These are phyloP conservation scores for Lepidochrysops patricia DNA, from an alignment of 2,888 invertebrate species.

Conservation along the genomic window DNA sequence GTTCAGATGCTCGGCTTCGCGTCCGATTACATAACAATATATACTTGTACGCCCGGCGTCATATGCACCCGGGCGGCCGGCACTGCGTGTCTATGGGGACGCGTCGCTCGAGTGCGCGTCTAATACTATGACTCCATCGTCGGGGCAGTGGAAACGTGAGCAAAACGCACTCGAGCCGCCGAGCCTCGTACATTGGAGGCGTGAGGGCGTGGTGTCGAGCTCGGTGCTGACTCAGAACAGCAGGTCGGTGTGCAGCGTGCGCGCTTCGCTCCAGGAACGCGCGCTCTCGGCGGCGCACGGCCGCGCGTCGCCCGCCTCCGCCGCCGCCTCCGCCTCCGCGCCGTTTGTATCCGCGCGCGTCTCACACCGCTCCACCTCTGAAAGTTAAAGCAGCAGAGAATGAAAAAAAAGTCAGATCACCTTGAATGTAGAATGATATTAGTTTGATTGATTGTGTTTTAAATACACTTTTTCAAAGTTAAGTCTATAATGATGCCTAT, in stretches of 20 bases:
- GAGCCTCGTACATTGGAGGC: too few species aligned
- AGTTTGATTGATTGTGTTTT: too few species aligned
- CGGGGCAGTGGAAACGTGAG: neutral
- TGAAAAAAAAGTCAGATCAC: too few species aligned
- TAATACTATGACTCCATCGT: neutral
- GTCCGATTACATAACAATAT: neutral
- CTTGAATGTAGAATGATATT: too few species aligned
- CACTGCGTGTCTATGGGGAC: neutral
- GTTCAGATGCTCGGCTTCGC: neutral
- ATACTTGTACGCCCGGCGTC: neutral
- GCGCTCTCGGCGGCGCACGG: constrained; percentile 46
- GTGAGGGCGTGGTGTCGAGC: neutral
- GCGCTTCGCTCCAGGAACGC: constrained; percentile 58
- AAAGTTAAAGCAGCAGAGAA: too few species aligned
- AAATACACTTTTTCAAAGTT: too few species aligned
- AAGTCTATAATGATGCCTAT: too few species aligned
- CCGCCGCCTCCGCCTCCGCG: constrained; percentile 23
- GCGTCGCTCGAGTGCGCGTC: neutral
- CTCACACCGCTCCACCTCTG: constrained; percentile 15
- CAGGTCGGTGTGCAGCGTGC: constrained; percentile 54
- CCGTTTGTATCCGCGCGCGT: constrained; percentile 4
- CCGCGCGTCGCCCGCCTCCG: constrained; percentile 36
- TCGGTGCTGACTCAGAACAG: constrained; percentile 41
- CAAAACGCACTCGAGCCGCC: neutral
- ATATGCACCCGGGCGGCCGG: neutral